Percentiles rank a stretch among this genome's conserved stretches.
These are phyloP conservation scores for Lampris megalopsis DNA, from an alignment of 2,113 vertebrate genomes.

Conservation along the genomic window DNA sequence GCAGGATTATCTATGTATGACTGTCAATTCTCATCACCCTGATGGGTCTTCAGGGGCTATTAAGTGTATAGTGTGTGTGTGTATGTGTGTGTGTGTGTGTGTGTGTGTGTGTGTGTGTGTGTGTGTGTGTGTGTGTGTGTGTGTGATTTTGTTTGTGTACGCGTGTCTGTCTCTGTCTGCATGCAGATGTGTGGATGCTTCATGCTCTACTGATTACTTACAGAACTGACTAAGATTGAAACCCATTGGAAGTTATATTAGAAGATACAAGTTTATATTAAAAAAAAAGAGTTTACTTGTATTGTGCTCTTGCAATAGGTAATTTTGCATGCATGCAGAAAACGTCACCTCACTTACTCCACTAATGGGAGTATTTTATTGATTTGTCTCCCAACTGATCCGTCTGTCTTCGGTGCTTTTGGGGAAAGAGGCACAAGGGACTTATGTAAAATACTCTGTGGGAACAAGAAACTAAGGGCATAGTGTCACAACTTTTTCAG, in stretches of 20 bases:
- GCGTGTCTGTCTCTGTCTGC: no score
- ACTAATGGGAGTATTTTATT: slow-evolving; percentile 25
- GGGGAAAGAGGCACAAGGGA: slow-evolving; percentile 57
- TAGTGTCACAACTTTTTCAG: slow-evolving; percentile 24
- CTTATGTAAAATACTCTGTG: slow-evolving; percentile 53
- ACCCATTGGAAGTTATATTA: background rate
- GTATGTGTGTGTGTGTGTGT: background rate
- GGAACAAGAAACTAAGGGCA: slow-evolving; percentile 41
- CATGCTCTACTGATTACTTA: slow-evolving; percentile 26
- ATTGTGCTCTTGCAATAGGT: background rate
- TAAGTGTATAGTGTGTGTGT: slow-evolving; percentile 1
- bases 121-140: background rate
- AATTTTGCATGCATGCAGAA: background rate
- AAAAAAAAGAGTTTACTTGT: no score
- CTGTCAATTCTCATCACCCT: slow-evolving; percentile 65
- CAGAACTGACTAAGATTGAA: slow-evolving; percentile 10
- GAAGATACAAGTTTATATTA: background rate
- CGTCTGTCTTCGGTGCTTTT: slow-evolving; percentile 36
- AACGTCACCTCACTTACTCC: background rate
- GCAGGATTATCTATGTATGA: slow-evolving; percentile 53
- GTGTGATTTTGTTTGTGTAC: no score
- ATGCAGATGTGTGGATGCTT: no score
- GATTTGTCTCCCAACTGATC: slow-evolving; percentile 54
- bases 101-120: background rate
- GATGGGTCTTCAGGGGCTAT: slow-evolving; percentile 58